Percentiles rank a stretch among this genome's conserved stretches.
Conservation (phyloP, 2,888 invertebrate species). For the Leptopilina drosophilae region DNA sequence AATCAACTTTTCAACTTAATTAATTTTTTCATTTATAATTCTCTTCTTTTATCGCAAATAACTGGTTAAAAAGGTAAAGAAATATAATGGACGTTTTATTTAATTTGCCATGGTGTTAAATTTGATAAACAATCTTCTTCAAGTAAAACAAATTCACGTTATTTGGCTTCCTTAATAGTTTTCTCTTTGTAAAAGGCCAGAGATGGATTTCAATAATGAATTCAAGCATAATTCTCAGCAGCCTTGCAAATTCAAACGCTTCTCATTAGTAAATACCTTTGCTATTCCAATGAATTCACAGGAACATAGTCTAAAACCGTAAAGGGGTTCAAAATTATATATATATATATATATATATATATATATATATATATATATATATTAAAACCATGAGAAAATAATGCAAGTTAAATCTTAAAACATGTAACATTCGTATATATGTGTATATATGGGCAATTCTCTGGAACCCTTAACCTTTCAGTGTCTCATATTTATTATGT, state of each 20-base stretch:
- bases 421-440: neutral
- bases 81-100: no score
- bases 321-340: conserved; percentile 16
- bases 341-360: no score
- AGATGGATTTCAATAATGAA: conserved; percentile 36
- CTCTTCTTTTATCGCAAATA: neutral
- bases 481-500: no score
- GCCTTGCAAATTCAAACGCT: conserved; percentile 12
- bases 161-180: conserved; percentile 12
- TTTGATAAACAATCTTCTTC: neutral
- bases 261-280: conserved; percentile 33
- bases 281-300: conserved; percentile 21
- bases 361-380: no score
- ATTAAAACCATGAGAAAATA: neutral
- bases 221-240: conserved; percentile 28
- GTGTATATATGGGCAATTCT: no score
- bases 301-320: neutral
- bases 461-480: no score
- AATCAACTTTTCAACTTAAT: neutral
- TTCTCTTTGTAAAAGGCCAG: neutral
- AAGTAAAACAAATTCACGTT: neutral
- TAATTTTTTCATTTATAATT: neutral
- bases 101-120: neutral
- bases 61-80: no score
- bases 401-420: conserved; percentile 3